phyloP scores from a whole-genome alignment of 2,113 vertebrate genomes.

The Aspidoscelis tigris region DNA sequence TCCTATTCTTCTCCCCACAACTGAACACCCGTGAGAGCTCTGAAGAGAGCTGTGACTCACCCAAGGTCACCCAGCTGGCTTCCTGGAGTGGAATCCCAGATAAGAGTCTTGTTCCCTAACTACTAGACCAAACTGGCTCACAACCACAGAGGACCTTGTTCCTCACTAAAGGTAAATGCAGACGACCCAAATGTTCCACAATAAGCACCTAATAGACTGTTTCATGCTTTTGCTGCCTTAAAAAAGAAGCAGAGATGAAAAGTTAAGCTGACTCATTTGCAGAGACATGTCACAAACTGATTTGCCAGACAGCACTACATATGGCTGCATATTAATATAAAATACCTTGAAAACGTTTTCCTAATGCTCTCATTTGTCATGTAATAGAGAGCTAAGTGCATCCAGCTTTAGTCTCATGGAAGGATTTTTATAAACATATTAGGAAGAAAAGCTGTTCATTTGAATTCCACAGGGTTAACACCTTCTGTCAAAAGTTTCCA shows the following conservation, averaged over 20 bases:
- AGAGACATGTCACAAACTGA: slow-evolving; percentile 62
- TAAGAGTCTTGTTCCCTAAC: no score
- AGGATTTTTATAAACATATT: slow-evolving; percentile 47
- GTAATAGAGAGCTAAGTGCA: slow-evolving; percentile 41
- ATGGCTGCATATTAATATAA: slow-evolving; percentile 42
- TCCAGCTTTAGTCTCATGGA: slow-evolving; percentile 45
- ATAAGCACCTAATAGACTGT: slow-evolving; percentile 17
- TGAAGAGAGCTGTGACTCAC: no score
- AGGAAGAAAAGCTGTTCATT: slow-evolving; percentile 31
- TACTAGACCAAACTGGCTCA: no score
- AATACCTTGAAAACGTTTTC: slow-evolving; percentile 58
- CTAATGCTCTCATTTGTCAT: slow-evolving; percentile 26
- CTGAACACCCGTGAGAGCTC: no score
- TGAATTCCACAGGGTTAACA: background rate
- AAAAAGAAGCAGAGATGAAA: slow-evolving; percentile 11
- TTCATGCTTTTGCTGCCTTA: background rate
- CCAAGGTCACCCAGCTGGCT: no score
- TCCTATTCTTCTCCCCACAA: no score
- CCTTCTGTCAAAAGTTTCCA: slow-evolving; percentile 18
- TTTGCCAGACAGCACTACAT: slow-evolving; percentile 44
- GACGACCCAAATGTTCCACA: background rate
- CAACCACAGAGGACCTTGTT: no score
- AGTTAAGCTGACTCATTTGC: slow-evolving; percentile 52
- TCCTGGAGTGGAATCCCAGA: no score
- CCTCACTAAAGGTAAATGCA: no score